These are phyloP conservation scores for Lagorchestes hirsutus DNA, from an alignment of 2,797 vertebrate genomes.

Conservation along the genomic window DNA sequence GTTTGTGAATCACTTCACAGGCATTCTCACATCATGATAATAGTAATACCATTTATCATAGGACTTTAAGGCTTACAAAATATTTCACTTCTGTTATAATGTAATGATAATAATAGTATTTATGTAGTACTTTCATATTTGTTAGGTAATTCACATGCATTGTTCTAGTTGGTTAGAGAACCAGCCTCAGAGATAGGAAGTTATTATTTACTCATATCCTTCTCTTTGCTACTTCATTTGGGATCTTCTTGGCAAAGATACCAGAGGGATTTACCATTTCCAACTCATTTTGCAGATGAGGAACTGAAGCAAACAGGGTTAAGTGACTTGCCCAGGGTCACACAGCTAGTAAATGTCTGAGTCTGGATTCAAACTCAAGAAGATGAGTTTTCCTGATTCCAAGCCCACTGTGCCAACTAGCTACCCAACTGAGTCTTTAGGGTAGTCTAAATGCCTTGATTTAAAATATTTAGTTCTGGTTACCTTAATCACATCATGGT, in stretches of 20 bases:
- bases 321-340: not conserved
- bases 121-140: not conserved
- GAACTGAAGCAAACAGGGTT: not conserved
- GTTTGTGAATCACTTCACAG: not conserved
- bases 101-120: not conserved
- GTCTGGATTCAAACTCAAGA: not conserved
- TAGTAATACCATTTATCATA: not conserved
- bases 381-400: not conserved
- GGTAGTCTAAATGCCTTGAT: not conserved
- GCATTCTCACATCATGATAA: not conserved
- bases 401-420: not conserved
- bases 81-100: not conserved
- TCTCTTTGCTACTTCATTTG: not conserved
- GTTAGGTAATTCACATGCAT: not conserved
- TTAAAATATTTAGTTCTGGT: not conserved
- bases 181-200: not conserved
- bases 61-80: not conserved
- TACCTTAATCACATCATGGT: not conserved
- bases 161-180: not conserved
- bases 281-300: not conserved
- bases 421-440: not conserved
- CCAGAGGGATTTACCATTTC: not conserved
- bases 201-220: not conserved
- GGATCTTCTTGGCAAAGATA: not conserved
- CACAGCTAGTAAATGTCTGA: not conserved